Evolutionary conservation across 2,113 vertebrate species (phyloP).

Genomic region (Pan troglodytes): NHGRI_mPanTro3-v2.1_pri NC_072414.2:23319501-23320000

Average conservation of each 20-base stretch:
- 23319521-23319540: background rate
- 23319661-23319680: background rate
- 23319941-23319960: background rate
- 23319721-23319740: background rate
- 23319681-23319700: background rate
- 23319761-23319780: too few relatives aligned
- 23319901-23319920: background rate
- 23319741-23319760: too few relatives aligned
- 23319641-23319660: fast-evolving
- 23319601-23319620: too few relatives aligned
- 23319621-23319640: background rate
- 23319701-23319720: background rate
- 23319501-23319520: background rate
- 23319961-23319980: background rate
- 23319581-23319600: background rate
- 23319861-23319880: background rate
- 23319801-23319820: too few relatives aligned
- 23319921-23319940: background rate
- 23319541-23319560: background rate
- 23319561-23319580: background rate
- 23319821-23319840: background rate
- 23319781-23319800: background rate
- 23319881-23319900: background rate
- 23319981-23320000: background rate
- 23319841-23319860: background rate